Evolutionary conservation across 2,888 invertebrate genomes (phyloP), one percentile per base, ranked within the genome.

Genomic region (Pammene aurita): DNA sequence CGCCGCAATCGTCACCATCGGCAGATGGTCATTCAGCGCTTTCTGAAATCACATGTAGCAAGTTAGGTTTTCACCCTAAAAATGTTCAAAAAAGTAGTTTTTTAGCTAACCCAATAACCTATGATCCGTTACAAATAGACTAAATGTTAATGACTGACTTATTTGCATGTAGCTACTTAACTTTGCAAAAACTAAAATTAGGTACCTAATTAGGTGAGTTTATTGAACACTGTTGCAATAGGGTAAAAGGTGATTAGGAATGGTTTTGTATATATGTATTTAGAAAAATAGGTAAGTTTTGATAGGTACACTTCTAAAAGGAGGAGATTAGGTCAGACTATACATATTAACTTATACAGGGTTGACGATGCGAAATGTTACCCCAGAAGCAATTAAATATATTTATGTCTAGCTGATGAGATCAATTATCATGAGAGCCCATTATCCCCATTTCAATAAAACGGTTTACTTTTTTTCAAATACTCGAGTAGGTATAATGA

Each of bases 1-100:
- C 7, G 93, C 93, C 2, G 96, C 96, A 58, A 96, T 92, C 2
- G 96, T 93, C 48, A 94, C 89, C 94, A 96, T 95, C 10, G 96
- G 95, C 62, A 96, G 87, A 75, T 95, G 94, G n/a, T 88, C 89
- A 82, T 95, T 95, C 71, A 96, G 86, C 73, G 88, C 86, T 16
- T 94, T 94, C 96, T 96, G 87, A 5, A 92, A 86, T 58, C 9
- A 44, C n/a, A 42, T 44, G 0, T 5, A 0, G n/a, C 4, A 7
- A 7, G n/a, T n/a, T 14, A 46, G 10, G 9, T 7, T 2, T 5
- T 35, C 7, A 35, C 7, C 7, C 35, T 4, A 7, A 35, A 35
- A 5, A 35, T 5, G 7, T 35, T 35, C 4, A 35, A 35, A 35
- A 35, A 35, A 35, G 35, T n/a, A n/a, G n/a, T n/a, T n/a, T 35